Evolutionary conservation across 2,888 invertebrate genomes (phyloP).

Genomic region (Melipona beecheii): DNA sequence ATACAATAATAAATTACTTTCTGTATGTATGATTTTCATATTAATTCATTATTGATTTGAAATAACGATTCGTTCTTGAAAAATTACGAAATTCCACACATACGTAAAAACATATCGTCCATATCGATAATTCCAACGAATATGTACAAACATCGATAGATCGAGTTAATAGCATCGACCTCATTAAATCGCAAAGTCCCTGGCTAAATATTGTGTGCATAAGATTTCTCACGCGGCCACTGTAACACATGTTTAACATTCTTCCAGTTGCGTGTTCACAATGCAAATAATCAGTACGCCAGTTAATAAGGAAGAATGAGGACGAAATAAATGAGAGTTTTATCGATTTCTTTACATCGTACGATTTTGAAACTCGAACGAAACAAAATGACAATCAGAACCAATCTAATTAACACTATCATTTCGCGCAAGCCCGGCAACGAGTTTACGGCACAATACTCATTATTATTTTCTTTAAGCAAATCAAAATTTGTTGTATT

Average conservation of each 20-base stretch:
- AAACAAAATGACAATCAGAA: not conserved
- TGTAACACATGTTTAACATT: conserved; percentile 30
- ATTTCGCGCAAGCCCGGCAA: not conserved
- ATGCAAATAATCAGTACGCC: conserved; percentile 8
- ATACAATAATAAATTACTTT: too few species aligned
- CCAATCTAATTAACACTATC: not conserved
- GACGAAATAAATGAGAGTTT: not conserved
- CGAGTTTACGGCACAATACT: not conserved
- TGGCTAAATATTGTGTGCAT: conserved; percentile 2
- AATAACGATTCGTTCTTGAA: not conserved
- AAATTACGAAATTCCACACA: not conserved
- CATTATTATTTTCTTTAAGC: not conserved
- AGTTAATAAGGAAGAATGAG: not conserved
- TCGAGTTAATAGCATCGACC: conserved; percentile 26
- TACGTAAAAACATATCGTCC: not conserved
- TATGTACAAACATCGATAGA: conserved; percentile 31
- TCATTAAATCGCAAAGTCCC: conserved; percentile 43
- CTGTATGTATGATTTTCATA: too few species aligned
- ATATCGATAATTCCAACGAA: conserved; percentile 29
- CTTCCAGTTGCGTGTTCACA: not conserved
- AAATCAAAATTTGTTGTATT: not conserved
- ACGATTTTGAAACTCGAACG: too few species aligned
- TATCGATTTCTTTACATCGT: not conserved
- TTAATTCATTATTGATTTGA: too few species aligned
- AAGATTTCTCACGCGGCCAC: conserved; percentile 35